A percentile compares a stretch with the other conserved stretches of the same genome.
Evolutionary conservation across 2,797 vertebrate genomes (phyloP).

Genomic region (Erethizon dorsatum): DNA sequence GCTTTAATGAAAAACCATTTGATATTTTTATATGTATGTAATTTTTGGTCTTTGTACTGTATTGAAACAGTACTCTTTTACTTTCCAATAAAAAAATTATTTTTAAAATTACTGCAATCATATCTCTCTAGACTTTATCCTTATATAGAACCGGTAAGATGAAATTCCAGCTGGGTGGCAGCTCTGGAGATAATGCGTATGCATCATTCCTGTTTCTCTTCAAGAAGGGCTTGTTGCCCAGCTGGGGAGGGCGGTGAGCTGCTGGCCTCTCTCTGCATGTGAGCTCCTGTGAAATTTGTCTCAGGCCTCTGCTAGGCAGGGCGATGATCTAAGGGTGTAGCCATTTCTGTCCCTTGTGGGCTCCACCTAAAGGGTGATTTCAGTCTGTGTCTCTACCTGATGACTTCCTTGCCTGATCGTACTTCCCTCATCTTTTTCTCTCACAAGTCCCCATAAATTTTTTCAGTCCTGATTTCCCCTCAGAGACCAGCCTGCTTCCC

Average conservation of each 20-base stretch:
- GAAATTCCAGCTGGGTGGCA: neutral
- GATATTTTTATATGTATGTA: too few relatives aligned
- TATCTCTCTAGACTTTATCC: neutral
- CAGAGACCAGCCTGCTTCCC: neutral
- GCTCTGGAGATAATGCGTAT: accelerated
- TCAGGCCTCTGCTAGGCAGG: neutral
- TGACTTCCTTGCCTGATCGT: accelerated
- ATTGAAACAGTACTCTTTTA: neutral
- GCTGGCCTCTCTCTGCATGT: too few relatives aligned
- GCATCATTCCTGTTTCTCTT: accelerated
- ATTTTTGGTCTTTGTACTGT: neutral
- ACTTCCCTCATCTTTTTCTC: neutral
- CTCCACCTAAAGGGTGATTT: neutral
- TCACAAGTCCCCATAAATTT: neutral
- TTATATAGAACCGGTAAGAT: neutral
- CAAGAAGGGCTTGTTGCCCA: neutral
- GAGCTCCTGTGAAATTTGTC: neutral
- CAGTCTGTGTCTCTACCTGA: accelerated
- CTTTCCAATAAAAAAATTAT: neutral
- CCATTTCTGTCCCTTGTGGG: neutral
- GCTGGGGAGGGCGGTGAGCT: accelerated
- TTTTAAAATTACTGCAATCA: neutral
- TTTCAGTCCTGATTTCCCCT: neutral
- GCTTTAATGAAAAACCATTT: slow-evolving; percentile 68
- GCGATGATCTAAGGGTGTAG: accelerated